Percentiles rank a stretch among this genome's conserved stretches.
phyloP scores from a whole-genome alignment of 1,140 invertebrate genomes.

The Cydia strobilella region DNA sequence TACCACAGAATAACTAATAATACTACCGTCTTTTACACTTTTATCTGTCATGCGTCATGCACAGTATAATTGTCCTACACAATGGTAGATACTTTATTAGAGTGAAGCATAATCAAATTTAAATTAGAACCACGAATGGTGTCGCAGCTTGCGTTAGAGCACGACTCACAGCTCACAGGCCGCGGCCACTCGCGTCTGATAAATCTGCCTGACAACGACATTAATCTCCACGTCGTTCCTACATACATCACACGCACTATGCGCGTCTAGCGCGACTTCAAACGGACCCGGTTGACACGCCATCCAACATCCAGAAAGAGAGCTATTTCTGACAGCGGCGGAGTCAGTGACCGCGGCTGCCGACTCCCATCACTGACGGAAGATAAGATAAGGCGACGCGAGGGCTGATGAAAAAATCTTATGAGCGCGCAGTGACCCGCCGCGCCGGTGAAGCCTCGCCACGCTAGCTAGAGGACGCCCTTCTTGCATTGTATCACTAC shows the following conservation, averaged over 20 bases:
- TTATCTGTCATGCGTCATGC: too few species aligned
- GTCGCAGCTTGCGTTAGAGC: neutral
- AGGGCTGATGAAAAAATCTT: slow-evolving; percentile 3
- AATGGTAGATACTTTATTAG: too few species aligned
- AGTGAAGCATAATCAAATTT: too few species aligned
- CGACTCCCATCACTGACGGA: neutral
- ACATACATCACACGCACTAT: neutral
- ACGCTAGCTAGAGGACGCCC: too few species aligned
- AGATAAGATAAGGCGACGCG: slow-evolving; percentile 14
- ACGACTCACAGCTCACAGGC: neutral
- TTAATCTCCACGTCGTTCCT: neutral
- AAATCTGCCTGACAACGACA: neutral
- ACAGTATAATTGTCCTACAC: too few species aligned
- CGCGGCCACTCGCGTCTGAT: neutral
- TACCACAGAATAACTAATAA: too few species aligned
- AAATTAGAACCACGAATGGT: too few species aligned
- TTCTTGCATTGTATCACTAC: too few species aligned
- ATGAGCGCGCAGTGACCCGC: neutral
- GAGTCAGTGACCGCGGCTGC: neutral
- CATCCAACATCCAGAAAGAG: neutral
- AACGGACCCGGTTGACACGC: neutral
- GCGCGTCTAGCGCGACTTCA: neutral
- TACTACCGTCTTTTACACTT: too few species aligned
- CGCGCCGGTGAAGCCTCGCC: neutral
- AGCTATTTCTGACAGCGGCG: slow-evolving; percentile 8